Evolutionary conservation across 2,888 invertebrate genomes (phyloP).

Genomic region (Torymus tubicola): DNA sequence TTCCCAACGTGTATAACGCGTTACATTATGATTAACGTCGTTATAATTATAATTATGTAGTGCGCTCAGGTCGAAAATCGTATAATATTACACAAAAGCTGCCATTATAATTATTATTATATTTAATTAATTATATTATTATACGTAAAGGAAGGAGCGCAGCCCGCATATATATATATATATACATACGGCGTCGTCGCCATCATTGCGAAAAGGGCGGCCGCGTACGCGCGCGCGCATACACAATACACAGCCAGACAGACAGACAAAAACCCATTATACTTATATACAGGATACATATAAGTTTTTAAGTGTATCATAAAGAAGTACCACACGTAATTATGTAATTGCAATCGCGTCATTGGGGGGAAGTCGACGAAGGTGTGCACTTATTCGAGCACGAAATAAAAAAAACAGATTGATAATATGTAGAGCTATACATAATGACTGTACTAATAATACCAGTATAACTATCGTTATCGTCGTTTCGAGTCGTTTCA

Average conservation of each 20-base stretch:
- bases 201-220: not conserved
- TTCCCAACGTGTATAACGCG: too few relatives aligned
- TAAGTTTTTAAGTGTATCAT: slow-evolving; percentile 44
- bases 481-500: not conserved
- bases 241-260: too few relatives aligned
- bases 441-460: slow-evolving; percentile 14
- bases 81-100: slow-evolving; percentile 33
- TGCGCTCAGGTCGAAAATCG: slow-evolving; percentile 24
- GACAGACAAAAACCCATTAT: too few relatives aligned
- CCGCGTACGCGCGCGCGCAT: not conserved
- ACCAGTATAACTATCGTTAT: not conserved
- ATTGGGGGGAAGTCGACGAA: not conserved
- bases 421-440: slow-evolving; percentile 31
- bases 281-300: too few relatives aligned
- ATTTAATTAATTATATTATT: not conserved
- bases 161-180: not conserved
- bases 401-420: too few relatives aligned
- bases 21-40: too few relatives aligned
- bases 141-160: not conserved
- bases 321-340: slow-evolving; percentile 21
- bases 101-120: slow-evolving; percentile 24
- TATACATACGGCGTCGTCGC: not conserved
- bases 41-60: not conserved
- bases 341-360: not conserved
- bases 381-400: slow-evolving; percentile 6